Base-by-base conservation (phyloP, 1,140 invertebrate species). In the Episyrphus balteatus region DNA sequence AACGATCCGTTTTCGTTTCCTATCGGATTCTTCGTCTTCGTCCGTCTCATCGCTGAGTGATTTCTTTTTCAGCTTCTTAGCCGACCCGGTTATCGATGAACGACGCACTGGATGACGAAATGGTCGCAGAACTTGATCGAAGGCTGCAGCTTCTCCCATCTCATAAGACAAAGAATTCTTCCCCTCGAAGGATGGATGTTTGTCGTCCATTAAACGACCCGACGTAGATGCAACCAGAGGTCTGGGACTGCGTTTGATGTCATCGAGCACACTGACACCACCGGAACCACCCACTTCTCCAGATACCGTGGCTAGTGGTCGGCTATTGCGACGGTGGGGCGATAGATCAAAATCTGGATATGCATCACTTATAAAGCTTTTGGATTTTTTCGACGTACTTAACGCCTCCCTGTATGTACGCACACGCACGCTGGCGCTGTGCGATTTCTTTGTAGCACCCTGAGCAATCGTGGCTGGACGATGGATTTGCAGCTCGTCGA, bases 1-100 rank as follows among this genome's bases (percentile, higher is more conserved):
- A 31, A 81, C 78, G 53, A 80, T 77, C 46, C 75, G 73, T 34
- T 76, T 75, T 43, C 80, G 71, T 32, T 80, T 73, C n/a, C 76
- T 73, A 44, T 80, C 76, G 49, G 72, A 65, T 46, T 72, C 73
- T 43, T 66, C 58, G 43, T 70, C 66, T 41, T 66, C 66, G 42
- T 66, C 65, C 49, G 66, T 55, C 31, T 70, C 58, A 51, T 70
- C 62, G 53, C 61, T 61, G 14, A 62, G 47, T 40, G 61, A 63
- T 41, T 63, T 66, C 54, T 67, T 65, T 52, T 62, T 67, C 31
- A 59, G 53, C 44, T 59, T 57, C 40, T 66, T 60, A 0, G 56
- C 56, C 12, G 57, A 51, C 2, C 57, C 55, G 13, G 46, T 56
- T 2, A 68, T 33, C n/a, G 65, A 68, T 0, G 55, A 56, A 50